Conservation (phyloP, 2,113 vertebrate genomes). For the Psammodynastes pulverulentus region DNA sequence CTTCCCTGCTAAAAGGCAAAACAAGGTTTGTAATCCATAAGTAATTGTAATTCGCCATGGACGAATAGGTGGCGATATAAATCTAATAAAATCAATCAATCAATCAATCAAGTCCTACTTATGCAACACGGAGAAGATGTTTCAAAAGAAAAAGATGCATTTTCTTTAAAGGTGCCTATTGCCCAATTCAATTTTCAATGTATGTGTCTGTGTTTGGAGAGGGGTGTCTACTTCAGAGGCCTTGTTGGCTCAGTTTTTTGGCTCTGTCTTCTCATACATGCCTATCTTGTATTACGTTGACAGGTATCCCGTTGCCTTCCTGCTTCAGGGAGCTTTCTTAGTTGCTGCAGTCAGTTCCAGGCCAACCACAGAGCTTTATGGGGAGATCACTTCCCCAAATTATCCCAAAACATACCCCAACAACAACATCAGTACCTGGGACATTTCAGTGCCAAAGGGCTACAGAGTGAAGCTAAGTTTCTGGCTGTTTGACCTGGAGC, state of each 20-base stretch:
- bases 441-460: constrained; percentile 79
- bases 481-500: constrained; percentile 84
- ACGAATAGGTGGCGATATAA: too few species aligned
- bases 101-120: too few species aligned
- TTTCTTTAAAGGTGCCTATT: background rate
- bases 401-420: constrained; percentile 84
- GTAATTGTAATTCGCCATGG: too few species aligned
- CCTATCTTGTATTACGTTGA: constrained; percentile 17
- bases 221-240: background rate
- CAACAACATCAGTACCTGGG: constrained; percentile 70
- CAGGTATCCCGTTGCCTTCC: constrained; percentile 51
- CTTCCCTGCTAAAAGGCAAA: background rate
- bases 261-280: background rate
- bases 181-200: background rate
- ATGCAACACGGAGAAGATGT: background rate
- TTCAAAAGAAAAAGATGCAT: background rate
- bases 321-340: constrained; percentile 45
- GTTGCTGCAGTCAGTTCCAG: constrained; percentile 22
- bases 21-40: background rate
- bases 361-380: constrained; percentile 53
- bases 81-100: too few species aligned
- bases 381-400: constrained; percentile 78
- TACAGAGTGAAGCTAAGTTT: constrained; percentile 82
- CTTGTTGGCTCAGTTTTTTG: background rate
- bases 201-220: background rate